A percentile compares a stretch with the other conserved stretches of the same genome.
These are phyloP conservation scores for Forbesichthys papilliferus DNA, from an alignment of 2,113 vertebrate genomes.

Conservation along the genomic window DNA sequence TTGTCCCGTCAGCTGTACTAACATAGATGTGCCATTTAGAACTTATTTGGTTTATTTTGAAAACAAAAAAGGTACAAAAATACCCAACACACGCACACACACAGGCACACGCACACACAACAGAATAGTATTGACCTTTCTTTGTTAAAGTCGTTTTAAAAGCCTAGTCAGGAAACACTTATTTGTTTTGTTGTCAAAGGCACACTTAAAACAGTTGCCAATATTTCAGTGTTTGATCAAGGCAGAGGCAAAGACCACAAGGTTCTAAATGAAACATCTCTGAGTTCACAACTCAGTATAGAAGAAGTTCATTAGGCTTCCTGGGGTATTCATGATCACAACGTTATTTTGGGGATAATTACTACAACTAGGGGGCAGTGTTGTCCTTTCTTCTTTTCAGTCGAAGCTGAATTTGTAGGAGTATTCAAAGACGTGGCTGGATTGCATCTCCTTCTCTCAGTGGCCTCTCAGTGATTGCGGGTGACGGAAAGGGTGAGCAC, in stretches of 20 bases:
- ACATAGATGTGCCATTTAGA: too few relatives aligned
- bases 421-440: slow-evolving; percentile 27
- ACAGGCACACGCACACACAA: background rate
- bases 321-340: slow-evolving; percentile 6
- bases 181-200: background rate
- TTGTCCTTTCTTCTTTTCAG: slow-evolving; percentile 64
- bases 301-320: slow-evolving; percentile 12
- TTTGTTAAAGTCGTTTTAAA: background rate
- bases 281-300: slow-evolving; percentile 9
- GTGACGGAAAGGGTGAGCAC: slow-evolving; percentile 15
- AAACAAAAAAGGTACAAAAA: too few relatives aligned
- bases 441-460: slow-evolving; percentile 17
- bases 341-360: background rate
- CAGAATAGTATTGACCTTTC: background rate
- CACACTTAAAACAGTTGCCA: background rate
- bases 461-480: background rate
- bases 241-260: background rate
- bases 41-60: background rate
- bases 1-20: too few relatives aligned
- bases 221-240: slow-evolving; percentile 4
- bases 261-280: slow-evolving; percentile 22
- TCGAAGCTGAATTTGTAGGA: slow-evolving; percentile 18
- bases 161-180: background rate
- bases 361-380: slow-evolving; percentile 74
- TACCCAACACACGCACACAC: too few relatives aligned